phyloP scores from a whole-genome alignment of 1,140 invertebrate species.

The Acromyrmex heyeri region DNA sequence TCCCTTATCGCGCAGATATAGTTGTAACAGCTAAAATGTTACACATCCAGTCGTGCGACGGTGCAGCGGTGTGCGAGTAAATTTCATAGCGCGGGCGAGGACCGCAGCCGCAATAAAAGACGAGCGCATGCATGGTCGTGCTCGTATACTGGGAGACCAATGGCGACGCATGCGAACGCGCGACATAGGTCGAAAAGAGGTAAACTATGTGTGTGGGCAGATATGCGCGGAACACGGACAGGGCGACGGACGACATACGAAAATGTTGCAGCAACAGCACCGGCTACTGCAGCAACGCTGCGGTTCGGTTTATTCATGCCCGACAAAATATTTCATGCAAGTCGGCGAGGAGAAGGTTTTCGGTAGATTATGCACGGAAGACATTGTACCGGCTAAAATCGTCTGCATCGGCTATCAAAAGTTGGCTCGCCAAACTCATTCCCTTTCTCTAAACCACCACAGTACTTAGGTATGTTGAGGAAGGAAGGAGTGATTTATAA shows the following conservation, averaged over 20 bases:
- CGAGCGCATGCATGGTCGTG: slow-evolving; percentile 68
- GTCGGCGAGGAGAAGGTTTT: slow-evolving; percentile 66
- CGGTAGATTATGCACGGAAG: slow-evolving; percentile 78
- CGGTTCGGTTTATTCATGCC: slow-evolving; percentile 80
- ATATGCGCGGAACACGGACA: neutral
- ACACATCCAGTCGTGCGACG: slow-evolving; percentile 35
- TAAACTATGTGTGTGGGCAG: slow-evolving; percentile 36
- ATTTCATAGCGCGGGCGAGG: slow-evolving; percentile 74
- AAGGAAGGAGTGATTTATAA: slow-evolving; percentile 53
- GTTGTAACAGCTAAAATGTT: slow-evolving; percentile 51
- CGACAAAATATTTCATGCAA: slow-evolving; percentile 81
- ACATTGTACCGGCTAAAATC: slow-evolving; percentile 80
- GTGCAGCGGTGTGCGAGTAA: slow-evolving; percentile 60
- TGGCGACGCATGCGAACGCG: slow-evolving; percentile 54
- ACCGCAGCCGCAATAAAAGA: slow-evolving; percentile 76
- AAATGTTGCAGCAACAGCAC: slow-evolving; percentile 66
- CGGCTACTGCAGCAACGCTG: slow-evolving; percentile 67
- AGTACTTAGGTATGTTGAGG: neutral
- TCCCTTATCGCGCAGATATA: slow-evolving; percentile 5
- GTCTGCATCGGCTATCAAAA: slow-evolving; percentile 79
- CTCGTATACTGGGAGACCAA: slow-evolving; percentile 62
- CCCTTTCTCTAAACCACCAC: too few relatives aligned
- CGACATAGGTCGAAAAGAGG: slow-evolving; percentile 52
- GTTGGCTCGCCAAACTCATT: slow-evolving; percentile 60
- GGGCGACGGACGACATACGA: slow-evolving; percentile 59